Evolutionary conservation across 2,113 vertebrate species (phyloP).

Genomic region (Aythya baeri): DNA sequence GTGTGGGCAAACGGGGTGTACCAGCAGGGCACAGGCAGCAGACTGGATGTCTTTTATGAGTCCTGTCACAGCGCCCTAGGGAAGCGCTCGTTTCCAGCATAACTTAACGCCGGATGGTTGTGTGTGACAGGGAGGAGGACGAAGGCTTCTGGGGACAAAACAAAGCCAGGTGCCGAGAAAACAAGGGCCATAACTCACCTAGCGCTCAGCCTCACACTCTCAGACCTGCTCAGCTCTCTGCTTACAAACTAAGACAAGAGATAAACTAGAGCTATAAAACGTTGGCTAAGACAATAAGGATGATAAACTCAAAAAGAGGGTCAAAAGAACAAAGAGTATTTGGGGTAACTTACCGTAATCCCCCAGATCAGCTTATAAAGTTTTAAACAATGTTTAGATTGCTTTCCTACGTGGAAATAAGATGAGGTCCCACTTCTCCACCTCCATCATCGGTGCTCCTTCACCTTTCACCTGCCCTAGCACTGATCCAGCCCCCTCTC

Average conservation of each 20-base stretch:
- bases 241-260: background rate
- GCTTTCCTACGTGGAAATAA: background rate
- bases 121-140: background rate
- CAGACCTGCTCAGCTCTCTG: background rate
- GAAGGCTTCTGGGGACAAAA: background rate
- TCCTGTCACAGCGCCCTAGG: background rate
- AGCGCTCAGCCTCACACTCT: background rate
- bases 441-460: background rate
- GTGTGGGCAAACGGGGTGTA: background rate
- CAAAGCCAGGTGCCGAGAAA: background rate
- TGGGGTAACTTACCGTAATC: background rate
- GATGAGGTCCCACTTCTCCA: background rate
- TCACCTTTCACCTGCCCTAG: background rate
- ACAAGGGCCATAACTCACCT: background rate
- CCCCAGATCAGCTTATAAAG: background rate
- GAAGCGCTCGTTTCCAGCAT: background rate
- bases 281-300: background rate
- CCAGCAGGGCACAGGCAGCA: background rate
- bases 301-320: background rate
- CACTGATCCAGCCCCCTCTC: background rate
- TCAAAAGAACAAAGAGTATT: background rate
- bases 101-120: fast-evolving
- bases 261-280: too few relatives aligned
- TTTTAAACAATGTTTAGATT: background rate
- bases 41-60: background rate